A percentile compares a stretch with the other conserved stretches of the same genome.
phyloP scores from a whole-genome alignment of 1,140 invertebrate species.

The Drosophila melanogaster region DNA sequence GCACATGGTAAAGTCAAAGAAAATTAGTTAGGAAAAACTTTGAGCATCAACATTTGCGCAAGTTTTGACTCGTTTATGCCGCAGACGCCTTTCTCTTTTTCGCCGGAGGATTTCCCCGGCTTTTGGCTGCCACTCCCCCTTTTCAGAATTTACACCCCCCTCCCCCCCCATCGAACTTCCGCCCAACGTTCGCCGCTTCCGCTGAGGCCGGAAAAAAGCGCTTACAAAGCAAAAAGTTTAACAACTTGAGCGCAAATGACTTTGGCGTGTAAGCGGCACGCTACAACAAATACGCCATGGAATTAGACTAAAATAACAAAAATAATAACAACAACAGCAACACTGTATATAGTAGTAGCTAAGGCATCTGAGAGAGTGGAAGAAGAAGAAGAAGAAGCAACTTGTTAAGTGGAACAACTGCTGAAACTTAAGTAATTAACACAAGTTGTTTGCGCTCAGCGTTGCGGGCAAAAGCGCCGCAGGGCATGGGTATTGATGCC shows the following conservation, averaged over 20 bases:
- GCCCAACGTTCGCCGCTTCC: slow-evolving; percentile 50
- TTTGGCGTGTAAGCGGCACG: slow-evolving; percentile 74
- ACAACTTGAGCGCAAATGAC: slow-evolving; percentile 76
- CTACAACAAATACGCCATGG: slow-evolving; percentile 68
- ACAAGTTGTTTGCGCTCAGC: slow-evolving; percentile 70
- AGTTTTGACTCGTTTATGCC: slow-evolving; percentile 70
- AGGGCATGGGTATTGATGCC: slow-evolving; percentile 11
- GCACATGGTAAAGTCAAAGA: slow-evolving; percentile 46
- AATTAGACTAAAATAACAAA: slow-evolving; percentile 66
- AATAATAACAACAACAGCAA: slow-evolving; percentile 14
- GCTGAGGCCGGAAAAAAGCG: slow-evolving; percentile 71
- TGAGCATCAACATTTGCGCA: slow-evolving; percentile 69
- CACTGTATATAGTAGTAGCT: slow-evolving; percentile 9
- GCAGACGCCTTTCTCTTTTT: slow-evolving; percentile 28
- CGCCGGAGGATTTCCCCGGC: slow-evolving; percentile 18
- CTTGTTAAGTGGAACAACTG: slow-evolving; percentile 76
- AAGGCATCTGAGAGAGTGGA: slow-evolving; percentile 16
- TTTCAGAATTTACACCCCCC: background rate
- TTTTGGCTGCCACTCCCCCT: slow-evolving; percentile 2
- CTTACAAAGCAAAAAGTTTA: slow-evolving; percentile 77
- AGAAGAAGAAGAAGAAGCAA: slow-evolving; percentile 40
- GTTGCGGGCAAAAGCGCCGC: slow-evolving; percentile 41
- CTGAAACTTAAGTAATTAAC: slow-evolving; percentile 81
- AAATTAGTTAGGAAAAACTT: slow-evolving; percentile 69
- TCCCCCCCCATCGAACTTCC: background rate